These are phyloP conservation scores for Pemphigus obesinymphae DNA, from an alignment of 1,140 invertebrate genomes.

Conservation along the genomic window DNA sequence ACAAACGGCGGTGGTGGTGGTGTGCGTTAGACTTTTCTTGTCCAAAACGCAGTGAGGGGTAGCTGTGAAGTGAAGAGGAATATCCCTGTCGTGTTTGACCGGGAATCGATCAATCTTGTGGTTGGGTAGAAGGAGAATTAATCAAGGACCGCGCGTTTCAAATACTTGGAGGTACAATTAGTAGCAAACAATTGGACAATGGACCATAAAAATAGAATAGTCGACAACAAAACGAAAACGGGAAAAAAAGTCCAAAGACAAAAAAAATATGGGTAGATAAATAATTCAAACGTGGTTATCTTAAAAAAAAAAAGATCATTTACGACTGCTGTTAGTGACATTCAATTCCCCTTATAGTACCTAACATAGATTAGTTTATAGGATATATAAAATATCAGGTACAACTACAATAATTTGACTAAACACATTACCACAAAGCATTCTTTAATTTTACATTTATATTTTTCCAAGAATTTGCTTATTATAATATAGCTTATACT, in stretches of 20 bases:
- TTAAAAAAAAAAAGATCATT: background rate
- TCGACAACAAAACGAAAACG: background rate
- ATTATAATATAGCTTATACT: too few relatives aligned
- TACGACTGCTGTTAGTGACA: background rate
- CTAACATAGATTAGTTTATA: background rate
- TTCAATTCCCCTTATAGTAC: background rate
- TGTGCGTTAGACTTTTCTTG: slow-evolving; percentile 33
- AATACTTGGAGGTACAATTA: background rate
- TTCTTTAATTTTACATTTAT: background rate
- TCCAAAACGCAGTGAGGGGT: background rate
- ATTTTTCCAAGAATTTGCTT: too few relatives aligned
- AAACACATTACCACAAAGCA: background rate
- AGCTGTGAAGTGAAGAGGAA: background rate
- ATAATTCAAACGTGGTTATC: background rate
- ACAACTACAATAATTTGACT: too few relatives aligned
- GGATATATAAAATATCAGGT: too few relatives aligned
- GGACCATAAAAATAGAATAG: background rate
- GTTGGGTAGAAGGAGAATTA: slow-evolving; percentile 21
- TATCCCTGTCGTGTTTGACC: slow-evolving; percentile 22
- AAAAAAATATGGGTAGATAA: background rate
- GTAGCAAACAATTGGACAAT: background rate
- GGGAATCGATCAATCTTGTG: slow-evolving; percentile 39
- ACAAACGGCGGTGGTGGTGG: background rate
- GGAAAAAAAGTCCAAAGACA: background rate
- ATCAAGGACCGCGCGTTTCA: background rate